Evolutionary conservation across 2,888 invertebrate species (phyloP).

Genomic region (Panzeria rudis): DNA sequence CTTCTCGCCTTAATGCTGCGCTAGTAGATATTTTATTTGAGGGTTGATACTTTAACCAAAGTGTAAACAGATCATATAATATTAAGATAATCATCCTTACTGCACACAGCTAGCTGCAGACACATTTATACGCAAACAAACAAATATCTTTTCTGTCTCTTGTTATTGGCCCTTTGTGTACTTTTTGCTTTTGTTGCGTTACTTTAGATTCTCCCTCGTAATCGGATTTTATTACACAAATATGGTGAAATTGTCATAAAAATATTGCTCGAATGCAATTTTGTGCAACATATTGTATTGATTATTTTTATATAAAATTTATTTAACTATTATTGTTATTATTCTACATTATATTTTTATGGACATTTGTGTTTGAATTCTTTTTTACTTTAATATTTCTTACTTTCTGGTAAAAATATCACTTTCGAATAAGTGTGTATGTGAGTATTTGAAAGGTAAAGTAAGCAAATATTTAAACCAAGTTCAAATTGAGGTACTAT

Average conservation of each 20-base stretch:
- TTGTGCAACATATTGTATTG: conserved; percentile 59
- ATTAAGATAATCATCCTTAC: conserved; percentile 71
- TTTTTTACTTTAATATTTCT: neutral
- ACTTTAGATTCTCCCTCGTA: conserved; percentile 14
- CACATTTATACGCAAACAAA: neutral
- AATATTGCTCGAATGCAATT: conserved; percentile 51
- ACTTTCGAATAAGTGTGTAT: neutral
- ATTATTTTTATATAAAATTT: conserved; percentile 50
- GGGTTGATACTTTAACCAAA: conserved; percentile 62
- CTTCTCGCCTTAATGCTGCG: conserved; percentile 14
- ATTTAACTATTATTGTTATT: conserved; percentile 45
- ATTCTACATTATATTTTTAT: conserved; percentile 17
- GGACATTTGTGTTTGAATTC: neutral
- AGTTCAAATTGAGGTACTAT: no score
- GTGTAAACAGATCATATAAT: conserved; percentile 72
- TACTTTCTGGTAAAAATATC: neutral
- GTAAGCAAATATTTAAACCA: neutral
- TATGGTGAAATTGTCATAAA: conserved; percentile 50
- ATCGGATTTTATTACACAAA: conserved; percentile 53
- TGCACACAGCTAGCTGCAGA: conserved; percentile 49
- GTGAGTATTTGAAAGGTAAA: neutral
- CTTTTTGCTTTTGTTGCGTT: conserved; percentile 6
- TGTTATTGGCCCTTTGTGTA: conserved; percentile 28
- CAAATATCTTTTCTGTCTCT: neutral
- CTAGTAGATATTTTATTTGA: conserved; percentile 23